Conservation (phyloP, 2,888 invertebrate species). For the Suillia variegata region DNA sequence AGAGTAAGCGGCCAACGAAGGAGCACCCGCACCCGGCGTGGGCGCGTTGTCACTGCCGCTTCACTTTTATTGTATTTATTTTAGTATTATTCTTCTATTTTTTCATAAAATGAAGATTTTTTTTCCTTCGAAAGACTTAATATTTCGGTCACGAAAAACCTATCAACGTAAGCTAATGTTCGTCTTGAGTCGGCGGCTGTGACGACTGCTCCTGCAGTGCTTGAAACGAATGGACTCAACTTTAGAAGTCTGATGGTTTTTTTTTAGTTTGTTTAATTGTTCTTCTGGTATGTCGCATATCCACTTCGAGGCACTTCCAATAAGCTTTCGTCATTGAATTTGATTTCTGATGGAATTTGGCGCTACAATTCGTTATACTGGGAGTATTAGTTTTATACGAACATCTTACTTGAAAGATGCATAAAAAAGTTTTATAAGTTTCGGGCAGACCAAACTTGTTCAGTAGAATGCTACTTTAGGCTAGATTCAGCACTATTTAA, state of each 20-base stretch:
- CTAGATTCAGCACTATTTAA: no score
- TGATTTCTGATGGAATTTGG: background rate
- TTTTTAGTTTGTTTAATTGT: no score
- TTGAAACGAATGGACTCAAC: background rate
- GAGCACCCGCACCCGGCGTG: background rate
- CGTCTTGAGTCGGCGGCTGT: slow-evolving; percentile 2
- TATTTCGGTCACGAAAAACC: background rate
- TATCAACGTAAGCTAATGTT: slow-evolving; percentile 5
- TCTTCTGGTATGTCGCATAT: background rate
- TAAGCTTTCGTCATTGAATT: slow-evolving; percentile 1
- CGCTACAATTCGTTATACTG: no score
- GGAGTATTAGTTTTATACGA: no score
- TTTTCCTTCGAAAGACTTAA: background rate
- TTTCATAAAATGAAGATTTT: no score
- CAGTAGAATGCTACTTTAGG: no score
- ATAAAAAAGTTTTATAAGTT: no score
- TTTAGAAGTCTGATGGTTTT: no score
- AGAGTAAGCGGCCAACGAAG: background rate
- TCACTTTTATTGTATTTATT: background rate
- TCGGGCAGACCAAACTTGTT: no score
- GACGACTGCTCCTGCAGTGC: background rate
- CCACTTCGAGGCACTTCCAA: background rate
- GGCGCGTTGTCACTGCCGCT: background rate
- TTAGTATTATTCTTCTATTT: background rate
- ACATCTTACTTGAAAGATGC: no score